phyloP scores from a whole-genome alignment of 1,140 invertebrate genomes.

The Aphis craccivora region DNA sequence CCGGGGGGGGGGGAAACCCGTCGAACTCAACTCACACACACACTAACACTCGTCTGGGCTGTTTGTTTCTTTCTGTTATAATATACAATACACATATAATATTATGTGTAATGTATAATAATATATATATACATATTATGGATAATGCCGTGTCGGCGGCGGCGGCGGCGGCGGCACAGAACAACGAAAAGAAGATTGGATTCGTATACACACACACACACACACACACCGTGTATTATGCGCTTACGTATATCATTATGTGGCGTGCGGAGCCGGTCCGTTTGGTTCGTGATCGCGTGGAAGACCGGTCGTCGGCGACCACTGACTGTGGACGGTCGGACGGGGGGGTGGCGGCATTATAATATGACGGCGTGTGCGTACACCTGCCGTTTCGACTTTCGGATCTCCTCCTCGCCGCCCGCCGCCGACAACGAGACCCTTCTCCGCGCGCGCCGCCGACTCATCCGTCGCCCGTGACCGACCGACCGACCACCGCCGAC shows the following conservation, averaged over 20 bases:
- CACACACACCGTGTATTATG: background rate
- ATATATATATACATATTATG: background rate
- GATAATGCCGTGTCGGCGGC: conserved; percentile 19
- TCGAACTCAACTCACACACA: background rate
- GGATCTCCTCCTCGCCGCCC: conserved; percentile 36
- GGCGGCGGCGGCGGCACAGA: background rate
- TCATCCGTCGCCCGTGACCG: background rate
- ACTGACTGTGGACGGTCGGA: background rate
- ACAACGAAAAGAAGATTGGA: conserved; percentile 41
- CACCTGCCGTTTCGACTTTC: conserved; percentile 56
- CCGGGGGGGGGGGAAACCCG: background rate
- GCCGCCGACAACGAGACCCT: background rate
- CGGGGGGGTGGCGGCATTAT: conserved; percentile 30
- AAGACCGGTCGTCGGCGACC: conserved; percentile 42
- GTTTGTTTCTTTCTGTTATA: conserved; percentile 20
- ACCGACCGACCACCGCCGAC: background rate
- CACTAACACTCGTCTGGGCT: background rate
- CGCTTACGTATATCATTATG: background rate
- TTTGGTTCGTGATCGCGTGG: conserved; percentile 53
- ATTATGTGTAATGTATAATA: background rate
- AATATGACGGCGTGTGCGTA: conserved; percentile 42
- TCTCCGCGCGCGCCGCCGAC: background rate
- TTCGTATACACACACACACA: conserved; percentile 5
- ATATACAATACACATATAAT: background rate
- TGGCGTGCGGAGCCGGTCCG: conserved; percentile 40